Percentiles rank a stretch among this genome's conserved stretches.
Conservation (phyloP, 2,797 vertebrate genomes). For the Myotis pilosus region DNA sequence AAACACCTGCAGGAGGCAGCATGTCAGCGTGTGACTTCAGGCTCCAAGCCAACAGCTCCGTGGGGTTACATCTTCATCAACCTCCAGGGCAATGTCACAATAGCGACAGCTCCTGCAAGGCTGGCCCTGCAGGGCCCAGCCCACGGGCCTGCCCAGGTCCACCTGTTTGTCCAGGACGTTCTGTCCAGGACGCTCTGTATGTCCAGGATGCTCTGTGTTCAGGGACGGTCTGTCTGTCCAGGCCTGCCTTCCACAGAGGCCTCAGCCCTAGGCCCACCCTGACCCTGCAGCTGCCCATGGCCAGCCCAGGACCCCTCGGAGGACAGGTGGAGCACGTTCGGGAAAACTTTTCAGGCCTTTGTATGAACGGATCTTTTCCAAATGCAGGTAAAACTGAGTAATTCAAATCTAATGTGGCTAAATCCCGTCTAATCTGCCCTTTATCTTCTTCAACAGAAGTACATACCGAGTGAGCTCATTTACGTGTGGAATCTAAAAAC, state of each 20-base stretch:
- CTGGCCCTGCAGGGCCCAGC: not conserved
- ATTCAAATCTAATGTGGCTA: not conserved
- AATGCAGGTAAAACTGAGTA: not conserved
- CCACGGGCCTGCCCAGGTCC: not conserved
- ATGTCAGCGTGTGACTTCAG: constrained; percentile 43
- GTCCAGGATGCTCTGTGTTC: not conserved
- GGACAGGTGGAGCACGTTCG: not conserved
- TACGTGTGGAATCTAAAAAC: not conserved
- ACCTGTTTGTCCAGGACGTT: too few species aligned
- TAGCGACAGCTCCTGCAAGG: not conserved
- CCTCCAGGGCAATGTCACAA: constrained; percentile 31
- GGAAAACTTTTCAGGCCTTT: not conserved
- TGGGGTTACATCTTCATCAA: constrained; percentile 67
- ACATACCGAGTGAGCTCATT: not conserved
- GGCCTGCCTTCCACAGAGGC: not conserved
- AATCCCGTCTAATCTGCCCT: not conserved
- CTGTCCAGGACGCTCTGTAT: not conserved
- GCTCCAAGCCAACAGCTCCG: constrained; percentile 60
- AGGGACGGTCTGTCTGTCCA: not conserved
- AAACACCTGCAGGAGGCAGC: constrained; percentile 52
- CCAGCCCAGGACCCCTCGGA: not conserved
- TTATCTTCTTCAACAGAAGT: not conserved
- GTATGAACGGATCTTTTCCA: not conserved
- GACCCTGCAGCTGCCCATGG: not conserved
- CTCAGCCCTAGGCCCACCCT: not conserved